These are phyloP conservation scores for Plagiodera versicolora DNA, from an alignment of 2,888 invertebrate species.

Conservation along the genomic window DNA sequence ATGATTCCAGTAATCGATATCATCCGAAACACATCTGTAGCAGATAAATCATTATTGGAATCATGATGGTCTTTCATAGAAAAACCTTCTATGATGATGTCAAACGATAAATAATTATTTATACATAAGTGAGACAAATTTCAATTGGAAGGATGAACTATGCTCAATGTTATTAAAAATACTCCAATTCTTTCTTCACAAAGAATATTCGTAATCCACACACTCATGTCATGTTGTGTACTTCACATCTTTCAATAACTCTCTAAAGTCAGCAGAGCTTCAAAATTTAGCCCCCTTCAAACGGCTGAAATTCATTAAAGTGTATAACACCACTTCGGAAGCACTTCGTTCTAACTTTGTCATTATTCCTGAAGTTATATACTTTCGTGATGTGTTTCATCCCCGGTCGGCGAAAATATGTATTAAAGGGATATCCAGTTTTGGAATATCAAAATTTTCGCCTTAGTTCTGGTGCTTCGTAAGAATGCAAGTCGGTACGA, in stretches of 20 bases:
- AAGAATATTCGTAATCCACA: no score
- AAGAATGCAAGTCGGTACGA: conserved; percentile 1
- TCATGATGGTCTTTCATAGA: no score
- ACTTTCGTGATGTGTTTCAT: conserved; percentile 2
- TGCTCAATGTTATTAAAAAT: no score
- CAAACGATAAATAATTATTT: no score
- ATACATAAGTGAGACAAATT: no score
- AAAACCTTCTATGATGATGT: no score
- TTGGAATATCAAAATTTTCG: conserved; percentile 1
- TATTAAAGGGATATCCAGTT: conserved; percentile 4
- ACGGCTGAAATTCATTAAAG: conserved; percentile 11
- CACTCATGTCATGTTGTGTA: no score
- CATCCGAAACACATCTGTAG: no score
- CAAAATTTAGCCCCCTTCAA: conserved; percentile 3
- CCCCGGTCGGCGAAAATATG: conserved; percentile 1
- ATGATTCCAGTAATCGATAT: no score
- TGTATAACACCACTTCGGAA: conserved; percentile 9
- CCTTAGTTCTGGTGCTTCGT: neutral
- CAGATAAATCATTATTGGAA: no score
- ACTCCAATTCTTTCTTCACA: no score
- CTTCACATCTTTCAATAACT: conserved; percentile 3
- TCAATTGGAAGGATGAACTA: no score
- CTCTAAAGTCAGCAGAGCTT: neutral
- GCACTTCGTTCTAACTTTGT: conserved; percentile 10
- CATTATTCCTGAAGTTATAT: conserved; percentile 12